Percentiles rank a stretch among this genome's conserved stretches.
phyloP scores from a whole-genome alignment of 2,888 invertebrate species.

The Drosophila prostipennis region DNA sequence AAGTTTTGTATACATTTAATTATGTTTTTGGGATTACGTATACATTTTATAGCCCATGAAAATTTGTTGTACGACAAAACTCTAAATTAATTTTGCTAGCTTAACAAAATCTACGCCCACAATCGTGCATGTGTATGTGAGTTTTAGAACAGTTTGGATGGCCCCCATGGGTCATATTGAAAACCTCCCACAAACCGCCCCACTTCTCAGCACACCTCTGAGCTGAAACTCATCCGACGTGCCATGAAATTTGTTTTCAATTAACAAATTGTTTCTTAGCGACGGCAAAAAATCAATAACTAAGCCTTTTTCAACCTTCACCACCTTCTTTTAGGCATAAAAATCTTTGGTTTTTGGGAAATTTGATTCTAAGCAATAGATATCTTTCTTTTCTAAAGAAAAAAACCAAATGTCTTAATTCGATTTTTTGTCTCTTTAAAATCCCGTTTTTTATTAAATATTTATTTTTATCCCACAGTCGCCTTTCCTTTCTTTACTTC shows the following conservation, averaged over 20 bases:
- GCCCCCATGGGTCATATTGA: conserved; percentile 33
- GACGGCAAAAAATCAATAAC: conserved; percentile 32
- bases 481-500: neutral
- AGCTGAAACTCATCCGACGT: conserved; percentile 21
- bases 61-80: conserved; percentile 23
- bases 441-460: neutral
- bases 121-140: conserved; percentile 2
- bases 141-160: conserved; percentile 15
- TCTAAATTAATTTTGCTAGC: conserved; percentile 38
- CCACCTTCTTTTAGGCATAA: neutral
- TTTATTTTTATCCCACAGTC: no score
- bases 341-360: conserved; percentile 17
- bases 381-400: neutral
- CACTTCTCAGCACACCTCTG: conserved; percentile 2
- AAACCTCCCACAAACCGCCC: conserved; percentile 6
- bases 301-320: conserved; percentile 6
- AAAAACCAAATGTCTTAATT: no score
- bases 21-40: conserved; percentile 4
- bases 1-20: conserved; percentile 8
- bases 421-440: no score
- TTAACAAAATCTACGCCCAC: conserved; percentile 21
- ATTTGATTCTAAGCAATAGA: conserved; percentile 1
- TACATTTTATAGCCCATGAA: conserved; percentile 32
- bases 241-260: conserved; percentile 72
- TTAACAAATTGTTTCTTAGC: conserved; percentile 65